A percentile compares a stretch with the other conserved stretches of the same genome.
Conservation (phyloP, 2,797 vertebrate species). For the Acipenser ruthenus region DNA sequence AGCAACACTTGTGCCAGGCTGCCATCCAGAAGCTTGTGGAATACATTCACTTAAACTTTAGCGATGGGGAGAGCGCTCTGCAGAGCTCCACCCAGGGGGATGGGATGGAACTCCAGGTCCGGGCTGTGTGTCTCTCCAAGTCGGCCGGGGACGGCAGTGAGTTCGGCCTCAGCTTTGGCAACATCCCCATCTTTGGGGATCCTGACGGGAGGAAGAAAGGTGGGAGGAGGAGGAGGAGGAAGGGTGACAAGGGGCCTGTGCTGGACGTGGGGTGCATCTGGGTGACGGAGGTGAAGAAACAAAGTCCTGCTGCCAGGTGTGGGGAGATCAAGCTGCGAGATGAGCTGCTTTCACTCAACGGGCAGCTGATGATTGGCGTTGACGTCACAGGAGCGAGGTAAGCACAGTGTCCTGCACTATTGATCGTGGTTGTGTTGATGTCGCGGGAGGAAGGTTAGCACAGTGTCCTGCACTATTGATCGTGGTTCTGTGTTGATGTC, state of each 20-base stretch:
- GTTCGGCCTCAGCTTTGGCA: conserved; percentile 87
- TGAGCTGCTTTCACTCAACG: conserved; percentile 85
- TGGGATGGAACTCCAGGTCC: conserved; percentile 69
- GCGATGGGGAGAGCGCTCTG: conserved; percentile 50
- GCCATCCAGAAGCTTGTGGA: conserved; percentile 84
- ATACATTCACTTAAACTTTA: conserved; percentile 88
- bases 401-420: conserved; percentile 17
- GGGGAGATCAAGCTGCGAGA: conserved; percentile 82
- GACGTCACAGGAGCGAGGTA: conserved; percentile 89
- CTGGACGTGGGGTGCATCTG: conserved; percentile 90
- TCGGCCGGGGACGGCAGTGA: conserved; percentile 54
- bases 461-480: no score
- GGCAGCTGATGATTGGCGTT: conserved; percentile 93
- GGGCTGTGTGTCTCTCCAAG: conserved; percentile 71
- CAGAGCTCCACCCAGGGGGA: conserved; percentile 31
- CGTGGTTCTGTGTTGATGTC: no score
- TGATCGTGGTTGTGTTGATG: conserved; percentile 58
- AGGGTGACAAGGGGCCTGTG: conserved; percentile 70
- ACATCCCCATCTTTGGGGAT: conserved; percentile 90
- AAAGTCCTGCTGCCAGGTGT: conserved; percentile 74
- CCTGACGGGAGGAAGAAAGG: conserved; percentile 76
- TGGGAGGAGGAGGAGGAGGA: conserved; percentile 63
- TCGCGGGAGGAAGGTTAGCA: conserved; percentile 82
- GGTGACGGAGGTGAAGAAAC: conserved; percentile 90
- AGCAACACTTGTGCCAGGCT: conserved; percentile 65